A percentile compares a stretch with the other conserved stretches of the same genome.
Evolutionary conservation across 2,888 invertebrate species (phyloP).

Genomic region (Spisula solida): DNA sequence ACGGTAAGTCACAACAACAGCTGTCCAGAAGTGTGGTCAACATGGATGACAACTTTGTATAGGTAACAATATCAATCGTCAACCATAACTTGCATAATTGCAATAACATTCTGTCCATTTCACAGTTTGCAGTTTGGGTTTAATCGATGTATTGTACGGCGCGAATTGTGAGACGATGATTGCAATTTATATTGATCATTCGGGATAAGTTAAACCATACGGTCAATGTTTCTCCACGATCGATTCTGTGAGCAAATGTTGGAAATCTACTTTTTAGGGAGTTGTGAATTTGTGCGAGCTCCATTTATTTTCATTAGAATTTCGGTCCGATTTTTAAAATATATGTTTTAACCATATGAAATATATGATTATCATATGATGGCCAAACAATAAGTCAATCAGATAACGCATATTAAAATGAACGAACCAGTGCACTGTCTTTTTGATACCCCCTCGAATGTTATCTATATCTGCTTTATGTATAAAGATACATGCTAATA

Average conservation of each 20-base stretch:
- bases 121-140: slow-evolving; percentile 3
- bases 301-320: too few relatives aligned
- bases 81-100: slow-evolving; percentile 17
- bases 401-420: too few relatives aligned
- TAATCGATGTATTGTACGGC: not conserved
- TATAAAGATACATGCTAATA: too few relatives aligned
- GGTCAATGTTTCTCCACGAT: not conserved
- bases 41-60: not conserved
- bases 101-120: not conserved
- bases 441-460: too few relatives aligned
- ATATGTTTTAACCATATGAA: too few relatives aligned
- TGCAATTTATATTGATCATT: slow-evolving; percentile 4
- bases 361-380: too few relatives aligned
- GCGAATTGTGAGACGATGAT: not conserved
- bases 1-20: not conserved
- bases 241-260: not conserved
- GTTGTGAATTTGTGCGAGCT: too few relatives aligned
- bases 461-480: too few relatives aligned
- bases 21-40: not conserved
- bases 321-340: too few relatives aligned
- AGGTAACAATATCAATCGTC: not conserved
- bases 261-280: too few relatives aligned
- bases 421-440: too few relatives aligned
- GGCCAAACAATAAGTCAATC: too few relatives aligned
- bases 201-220: not conserved